Conservation (phyloP, 2,113 vertebrate species). For the Thomomys bottae region DNA sequence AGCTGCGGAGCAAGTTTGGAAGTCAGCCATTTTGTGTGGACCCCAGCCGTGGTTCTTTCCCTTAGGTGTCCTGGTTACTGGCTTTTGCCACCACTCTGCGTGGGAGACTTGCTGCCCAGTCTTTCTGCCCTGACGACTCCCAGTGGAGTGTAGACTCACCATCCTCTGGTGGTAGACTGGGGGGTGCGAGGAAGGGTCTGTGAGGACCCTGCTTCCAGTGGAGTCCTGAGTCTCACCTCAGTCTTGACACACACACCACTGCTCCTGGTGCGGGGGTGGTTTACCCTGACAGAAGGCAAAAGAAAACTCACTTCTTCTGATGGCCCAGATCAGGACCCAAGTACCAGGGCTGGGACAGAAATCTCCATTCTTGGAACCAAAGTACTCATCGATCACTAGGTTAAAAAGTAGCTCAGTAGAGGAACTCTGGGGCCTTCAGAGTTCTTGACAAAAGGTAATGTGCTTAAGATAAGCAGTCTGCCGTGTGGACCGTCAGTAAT, state of each 20-base stretch:
- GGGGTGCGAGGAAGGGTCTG: no score
- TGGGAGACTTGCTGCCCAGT: background rate
- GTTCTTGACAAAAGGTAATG: conserved; percentile 76
- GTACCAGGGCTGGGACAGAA: background rate
- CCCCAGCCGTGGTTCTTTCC: background rate
- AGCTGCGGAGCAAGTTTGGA: background rate
- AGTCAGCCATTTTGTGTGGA: background rate
- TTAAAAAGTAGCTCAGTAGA: conserved; percentile 36
- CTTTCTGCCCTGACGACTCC: background rate
- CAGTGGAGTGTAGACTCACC: no score
- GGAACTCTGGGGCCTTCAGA: conserved; percentile 53
- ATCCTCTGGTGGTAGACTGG: no score
- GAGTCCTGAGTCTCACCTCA: background rate
- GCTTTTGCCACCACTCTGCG: background rate
- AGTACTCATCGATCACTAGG: background rate
- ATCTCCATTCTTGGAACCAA: background rate
- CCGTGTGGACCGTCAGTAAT: conserved; percentile 65
- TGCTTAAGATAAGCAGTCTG: conserved; percentile 75
- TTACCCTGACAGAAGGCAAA: background rate
- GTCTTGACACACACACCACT: background rate
- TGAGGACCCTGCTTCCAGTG: no score
- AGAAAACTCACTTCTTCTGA: background rate
- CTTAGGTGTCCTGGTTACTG: background rate
- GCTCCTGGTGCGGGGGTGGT: background rate
- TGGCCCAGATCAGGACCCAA: background rate